These are phyloP conservation scores for Coecobrya sp. DNA, from an alignment of 2,888 invertebrate species.

Conservation along the genomic window DNA sequence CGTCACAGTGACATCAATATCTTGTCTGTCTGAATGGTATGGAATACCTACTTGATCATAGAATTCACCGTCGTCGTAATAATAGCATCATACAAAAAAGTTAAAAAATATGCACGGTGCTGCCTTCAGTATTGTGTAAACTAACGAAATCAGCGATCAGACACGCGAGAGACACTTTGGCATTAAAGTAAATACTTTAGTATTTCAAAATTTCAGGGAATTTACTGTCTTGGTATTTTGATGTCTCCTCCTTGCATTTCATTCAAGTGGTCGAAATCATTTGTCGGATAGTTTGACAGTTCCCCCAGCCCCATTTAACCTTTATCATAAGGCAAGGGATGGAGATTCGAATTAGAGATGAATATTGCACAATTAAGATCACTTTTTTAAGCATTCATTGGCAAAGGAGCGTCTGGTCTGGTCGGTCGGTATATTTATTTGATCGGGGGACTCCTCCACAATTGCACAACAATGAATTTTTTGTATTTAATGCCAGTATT, in stretches of 20 bases:
- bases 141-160: background rate
- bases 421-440: background rate
- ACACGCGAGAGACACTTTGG: background rate
- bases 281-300: slow-evolving; percentile 28
- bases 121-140: too few species aligned
- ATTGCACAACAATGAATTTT: background rate
- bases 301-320: background rate
- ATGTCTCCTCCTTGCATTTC: background rate
- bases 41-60: too few species aligned
- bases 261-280: background rate
- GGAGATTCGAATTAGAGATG: slow-evolving; percentile 20
- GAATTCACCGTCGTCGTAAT: too few species aligned
- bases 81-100: too few species aligned
- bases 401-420: background rate
- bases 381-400: slow-evolving; percentile 10
- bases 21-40: too few species aligned
- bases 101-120: too few species aligned
- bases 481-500: background rate
- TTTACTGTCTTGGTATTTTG: background rate
- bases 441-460: background rate
- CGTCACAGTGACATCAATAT: background rate
- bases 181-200: slow-evolving; percentile 23
- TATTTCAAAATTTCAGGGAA: slow-evolving; percentile 37
- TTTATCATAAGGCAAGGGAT: background rate
- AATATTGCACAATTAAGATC: slow-evolving; percentile 27